Conservation (phyloP, 1,140 invertebrate genomes). For the Halotydeus destructor region DNA sequence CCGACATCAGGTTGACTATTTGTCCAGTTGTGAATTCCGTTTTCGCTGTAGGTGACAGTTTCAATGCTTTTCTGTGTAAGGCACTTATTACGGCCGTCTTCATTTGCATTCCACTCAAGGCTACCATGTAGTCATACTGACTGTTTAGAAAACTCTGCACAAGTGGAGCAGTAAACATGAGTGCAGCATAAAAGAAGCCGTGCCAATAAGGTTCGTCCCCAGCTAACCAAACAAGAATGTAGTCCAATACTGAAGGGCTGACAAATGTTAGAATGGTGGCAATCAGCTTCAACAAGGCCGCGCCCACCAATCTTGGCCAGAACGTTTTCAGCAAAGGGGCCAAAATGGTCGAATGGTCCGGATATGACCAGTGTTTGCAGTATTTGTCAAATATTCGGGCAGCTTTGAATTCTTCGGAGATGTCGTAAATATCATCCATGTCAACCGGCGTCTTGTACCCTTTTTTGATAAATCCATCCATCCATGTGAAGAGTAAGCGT, state of each 20-base stretch:
- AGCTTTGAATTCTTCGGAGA: background rate
- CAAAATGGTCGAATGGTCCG: slow-evolving; percentile 5
- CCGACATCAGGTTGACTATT: slow-evolving; percentile 17
- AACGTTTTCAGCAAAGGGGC: slow-evolving; percentile 4
- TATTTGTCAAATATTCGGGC: no score
- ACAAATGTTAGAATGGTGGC: slow-evolving; percentile 68
- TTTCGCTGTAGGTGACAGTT: slow-evolving; percentile 13
- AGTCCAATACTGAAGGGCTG: slow-evolving; percentile 39
- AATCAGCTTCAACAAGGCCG: slow-evolving; percentile 46
- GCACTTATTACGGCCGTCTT: slow-evolving; percentile 5
- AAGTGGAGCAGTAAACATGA: slow-evolving; percentile 9
- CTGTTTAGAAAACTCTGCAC: slow-evolving; percentile 5
- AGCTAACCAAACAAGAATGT: slow-evolving; percentile 7
- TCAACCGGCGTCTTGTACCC: background rate
- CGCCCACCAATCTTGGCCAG: slow-evolving; percentile 45
- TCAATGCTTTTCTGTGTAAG: slow-evolving; percentile 13
- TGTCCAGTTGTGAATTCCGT: slow-evolving; percentile 18
- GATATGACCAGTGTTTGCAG: no score
- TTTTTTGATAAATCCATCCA: background rate
- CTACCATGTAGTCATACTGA: slow-evolving; percentile 8
- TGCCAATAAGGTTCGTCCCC: slow-evolving; percentile 16
- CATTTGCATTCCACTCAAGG: slow-evolving; percentile 4
- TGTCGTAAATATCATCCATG: no score
- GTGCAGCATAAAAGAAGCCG: slow-evolving; percentile 5
- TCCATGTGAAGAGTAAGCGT: no score